A percentile compares a stretch with the other conserved stretches of the same genome.
Evolutionary conservation across 2,113 vertebrate species (phyloP).

Genomic region (Onychostoma macrolepis): DNA sequence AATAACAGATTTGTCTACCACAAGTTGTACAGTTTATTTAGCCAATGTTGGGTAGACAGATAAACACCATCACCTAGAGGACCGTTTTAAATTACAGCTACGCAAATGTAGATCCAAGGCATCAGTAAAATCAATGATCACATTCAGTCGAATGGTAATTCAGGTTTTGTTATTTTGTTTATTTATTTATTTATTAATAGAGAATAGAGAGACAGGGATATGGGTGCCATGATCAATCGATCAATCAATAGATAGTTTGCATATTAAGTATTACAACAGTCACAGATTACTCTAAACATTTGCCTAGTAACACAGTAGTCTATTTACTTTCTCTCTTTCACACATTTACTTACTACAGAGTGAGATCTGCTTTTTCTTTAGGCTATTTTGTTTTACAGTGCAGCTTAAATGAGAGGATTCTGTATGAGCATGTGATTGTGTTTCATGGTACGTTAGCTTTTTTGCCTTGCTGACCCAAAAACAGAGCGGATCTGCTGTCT

Average conservation of each 20-base stretch:
- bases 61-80: neutral
- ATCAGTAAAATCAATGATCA: neutral
- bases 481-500: slow-evolving; percentile 79
- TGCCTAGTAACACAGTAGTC: too few species aligned
- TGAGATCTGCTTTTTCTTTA: too few species aligned
- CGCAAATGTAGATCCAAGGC: neutral
- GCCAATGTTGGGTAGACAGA: neutral
- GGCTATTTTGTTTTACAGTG: too few species aligned
- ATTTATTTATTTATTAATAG: neutral
- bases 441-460: neutral
- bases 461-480: slow-evolving; percentile 63
- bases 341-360: too few species aligned
- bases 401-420: neutral
- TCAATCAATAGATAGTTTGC: too few species aligned
- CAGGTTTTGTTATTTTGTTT: neutral
- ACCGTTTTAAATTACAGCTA: neutral
- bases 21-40: too few species aligned
- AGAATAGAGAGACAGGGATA: slow-evolving; percentile 80
- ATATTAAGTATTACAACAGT: too few species aligned
- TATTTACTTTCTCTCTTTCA: too few species aligned
- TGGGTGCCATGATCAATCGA: too few species aligned
- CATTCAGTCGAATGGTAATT: neutral
- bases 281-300: too few species aligned
- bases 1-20: too few species aligned
- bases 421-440: neutral